Percentiles rank a stretch among this genome's conserved stretches.
Evolutionary conservation across 2,888 invertebrate species (phyloP).

Genomic region (Coelopa pilipes): DNA sequence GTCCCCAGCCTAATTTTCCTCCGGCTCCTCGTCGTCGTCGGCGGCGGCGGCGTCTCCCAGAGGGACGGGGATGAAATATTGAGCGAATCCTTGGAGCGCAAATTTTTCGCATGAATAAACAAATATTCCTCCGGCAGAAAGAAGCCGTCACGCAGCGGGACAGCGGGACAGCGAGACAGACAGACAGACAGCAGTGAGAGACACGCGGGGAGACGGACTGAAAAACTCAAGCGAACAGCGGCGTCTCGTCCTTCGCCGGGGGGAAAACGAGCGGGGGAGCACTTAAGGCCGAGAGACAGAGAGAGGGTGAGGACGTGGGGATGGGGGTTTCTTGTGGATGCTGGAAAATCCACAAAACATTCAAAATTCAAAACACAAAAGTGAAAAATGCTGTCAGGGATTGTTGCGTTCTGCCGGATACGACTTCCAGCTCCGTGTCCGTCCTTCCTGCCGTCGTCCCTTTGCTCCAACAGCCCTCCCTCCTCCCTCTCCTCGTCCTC

Average conservation of each 20-base stretch:
- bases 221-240: not conserved
- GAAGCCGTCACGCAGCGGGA: not conserved
- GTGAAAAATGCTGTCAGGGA: conserved; percentile 1
- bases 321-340: too few relatives aligned
- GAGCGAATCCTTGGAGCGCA: conserved; percentile 11
- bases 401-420: not conserved
- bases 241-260: too few relatives aligned
- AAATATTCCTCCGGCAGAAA: not conserved
- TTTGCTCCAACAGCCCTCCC: not conserved
- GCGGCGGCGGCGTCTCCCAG: not conserved
- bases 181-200: not conserved
- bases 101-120: conserved; percentile 23
- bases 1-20: conserved; percentile 15
- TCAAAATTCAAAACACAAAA: conserved; percentile 1
- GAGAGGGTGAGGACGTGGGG: not conserved
- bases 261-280: not conserved
- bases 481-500: not conserved
- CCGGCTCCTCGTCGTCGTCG: not conserved
- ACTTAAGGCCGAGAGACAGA: not conserved
- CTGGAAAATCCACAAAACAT: not conserved
- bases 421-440: not conserved
- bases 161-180: not conserved
- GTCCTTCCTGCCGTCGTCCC: not conserved
- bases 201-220: not conserved
- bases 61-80: conserved; percentile 3